A percentile compares a stretch with the other conserved stretches of the same genome.
Evolutionary conservation across 2,797 vertebrate genomes (phyloP).

Genomic region (Merluccius polli): DNA sequence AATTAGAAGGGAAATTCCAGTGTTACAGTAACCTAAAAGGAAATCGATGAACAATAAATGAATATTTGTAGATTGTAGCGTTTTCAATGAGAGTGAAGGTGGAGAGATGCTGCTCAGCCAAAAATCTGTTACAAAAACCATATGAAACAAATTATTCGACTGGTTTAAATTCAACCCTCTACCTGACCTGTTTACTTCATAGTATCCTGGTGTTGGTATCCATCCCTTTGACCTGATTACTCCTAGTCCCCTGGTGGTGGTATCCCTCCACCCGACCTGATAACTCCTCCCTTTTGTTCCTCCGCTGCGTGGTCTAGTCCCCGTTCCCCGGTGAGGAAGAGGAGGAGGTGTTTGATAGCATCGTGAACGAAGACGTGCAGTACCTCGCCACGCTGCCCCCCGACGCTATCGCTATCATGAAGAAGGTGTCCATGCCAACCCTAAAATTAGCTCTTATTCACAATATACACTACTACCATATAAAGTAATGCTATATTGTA

Average conservation of each 20-base stretch:
- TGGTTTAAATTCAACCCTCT: not conserved
- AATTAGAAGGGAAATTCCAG: no score
- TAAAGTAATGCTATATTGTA: not conserved
- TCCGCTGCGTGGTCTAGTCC: conserved; percentile 61
- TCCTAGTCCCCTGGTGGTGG: not conserved
- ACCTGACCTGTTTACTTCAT: not conserved
- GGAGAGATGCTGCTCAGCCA: no score
- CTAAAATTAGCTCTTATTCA: not conserved
- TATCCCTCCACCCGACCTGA: conserved; percentile 14
- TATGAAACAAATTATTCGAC: no score
- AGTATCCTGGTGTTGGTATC: not conserved
- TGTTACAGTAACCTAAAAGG: no score
- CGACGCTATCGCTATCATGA: conserved; percentile 79
- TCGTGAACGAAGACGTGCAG: conserved; percentile 83
- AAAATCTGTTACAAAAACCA: no score
- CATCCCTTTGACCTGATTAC: not conserved
- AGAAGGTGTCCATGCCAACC: conserved; percentile 71
- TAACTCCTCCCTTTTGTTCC: not conserved
- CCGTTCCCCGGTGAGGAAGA: conserved; percentile 92
- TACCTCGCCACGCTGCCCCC: conserved; percentile 79
- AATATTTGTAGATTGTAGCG: no score
- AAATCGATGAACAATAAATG: no score
- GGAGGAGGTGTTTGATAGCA: conserved; percentile 95
- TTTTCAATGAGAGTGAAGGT: no score
- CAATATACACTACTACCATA: not conserved